A percentile compares a stretch with the other conserved stretches of the same genome.
Conservation (phyloP, 2,113 vertebrate genomes). For the Halcyon malimbica region DNA sequence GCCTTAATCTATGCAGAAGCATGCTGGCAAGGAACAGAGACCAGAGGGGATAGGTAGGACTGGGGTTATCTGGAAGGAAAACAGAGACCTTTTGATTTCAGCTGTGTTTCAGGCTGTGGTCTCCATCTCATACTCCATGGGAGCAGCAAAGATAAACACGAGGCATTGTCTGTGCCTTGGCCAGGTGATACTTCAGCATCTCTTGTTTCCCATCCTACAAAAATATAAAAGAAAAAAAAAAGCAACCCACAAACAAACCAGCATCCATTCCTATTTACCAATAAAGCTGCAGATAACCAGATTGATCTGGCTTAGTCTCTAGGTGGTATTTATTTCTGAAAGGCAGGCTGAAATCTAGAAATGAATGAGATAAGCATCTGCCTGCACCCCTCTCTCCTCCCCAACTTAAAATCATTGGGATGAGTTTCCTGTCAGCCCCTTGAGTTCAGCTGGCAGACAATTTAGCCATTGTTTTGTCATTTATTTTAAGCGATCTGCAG, state of each 20-base stretch:
- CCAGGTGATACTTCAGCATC: constrained; percentile 8
- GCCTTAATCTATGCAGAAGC: constrained; percentile 73
- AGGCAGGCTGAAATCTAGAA: neutral
- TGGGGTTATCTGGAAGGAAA: constrained; percentile 73
- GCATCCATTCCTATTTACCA: constrained; percentile 4
- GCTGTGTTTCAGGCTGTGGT: constrained; percentile 47
- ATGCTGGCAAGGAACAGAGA: constrained; percentile 70
- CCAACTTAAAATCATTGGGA: neutral
- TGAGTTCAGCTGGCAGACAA: constrained; percentile 17
- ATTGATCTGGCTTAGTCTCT: neutral
- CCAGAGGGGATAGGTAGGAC: constrained; percentile 56
- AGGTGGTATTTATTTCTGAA: constrained; percentile 20
- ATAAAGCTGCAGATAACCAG: neutral
- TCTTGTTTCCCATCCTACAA: constrained; percentile 3
- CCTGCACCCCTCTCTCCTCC: neutral
- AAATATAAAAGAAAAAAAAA: neutral
- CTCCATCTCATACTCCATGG: neutral
- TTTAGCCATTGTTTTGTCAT: constrained; percentile 11
- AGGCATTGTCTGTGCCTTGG: neutral
- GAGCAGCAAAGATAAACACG: constrained; percentile 55
- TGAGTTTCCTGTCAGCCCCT: constrained; percentile 17
- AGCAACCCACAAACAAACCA: neutral
- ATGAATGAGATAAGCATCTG: neutral
- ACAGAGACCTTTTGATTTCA: constrained; percentile 75
- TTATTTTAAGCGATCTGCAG: neutral